phyloP scores from a whole-genome alignment of 1,140 invertebrate species.

The Oryctes rhinoceros region DNA sequence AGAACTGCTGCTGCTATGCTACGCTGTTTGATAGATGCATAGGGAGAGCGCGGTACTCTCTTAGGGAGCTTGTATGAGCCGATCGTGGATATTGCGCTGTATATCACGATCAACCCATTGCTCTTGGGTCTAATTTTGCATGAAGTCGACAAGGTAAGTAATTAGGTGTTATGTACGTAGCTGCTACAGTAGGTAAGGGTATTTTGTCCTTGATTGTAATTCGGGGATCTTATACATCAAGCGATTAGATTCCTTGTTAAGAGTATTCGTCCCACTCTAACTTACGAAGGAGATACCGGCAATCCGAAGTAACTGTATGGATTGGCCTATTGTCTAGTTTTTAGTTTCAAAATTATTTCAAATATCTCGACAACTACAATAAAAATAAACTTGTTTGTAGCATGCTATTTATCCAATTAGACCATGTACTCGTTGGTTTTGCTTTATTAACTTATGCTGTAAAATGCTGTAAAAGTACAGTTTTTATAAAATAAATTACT shows the following conservation, averaged over 20 bases:
- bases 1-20: conserved; percentile 30
- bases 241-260: background rate
- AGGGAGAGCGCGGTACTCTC: background rate
- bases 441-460: too few relatives aligned
- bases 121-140: conserved; percentile 20
- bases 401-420: too few relatives aligned
- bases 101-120: conserved; percentile 2
- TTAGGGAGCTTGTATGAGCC: conserved; percentile 28
- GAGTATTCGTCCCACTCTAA: too few relatives aligned
- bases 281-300: too few relatives aligned
- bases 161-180: conserved; percentile 14
- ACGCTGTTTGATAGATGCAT: conserved; percentile 33
- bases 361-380: too few relatives aligned
- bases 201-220: conserved; percentile 6
- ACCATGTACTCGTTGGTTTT: too few relatives aligned
- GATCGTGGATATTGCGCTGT: background rate
- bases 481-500: too few relatives aligned
- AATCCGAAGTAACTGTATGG: too few relatives aligned
- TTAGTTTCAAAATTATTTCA: too few relatives aligned
- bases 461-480: too few relatives aligned
- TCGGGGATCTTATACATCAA: background rate
- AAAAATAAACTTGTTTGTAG: too few relatives aligned
- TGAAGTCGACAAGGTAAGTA: conserved; percentile 12
- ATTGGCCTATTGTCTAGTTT: too few relatives aligned
- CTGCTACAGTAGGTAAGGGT: conserved; percentile 2